Conservation (phyloP, 2,113 vertebrate genomes). For the Syngnathus scovelli region DNA sequence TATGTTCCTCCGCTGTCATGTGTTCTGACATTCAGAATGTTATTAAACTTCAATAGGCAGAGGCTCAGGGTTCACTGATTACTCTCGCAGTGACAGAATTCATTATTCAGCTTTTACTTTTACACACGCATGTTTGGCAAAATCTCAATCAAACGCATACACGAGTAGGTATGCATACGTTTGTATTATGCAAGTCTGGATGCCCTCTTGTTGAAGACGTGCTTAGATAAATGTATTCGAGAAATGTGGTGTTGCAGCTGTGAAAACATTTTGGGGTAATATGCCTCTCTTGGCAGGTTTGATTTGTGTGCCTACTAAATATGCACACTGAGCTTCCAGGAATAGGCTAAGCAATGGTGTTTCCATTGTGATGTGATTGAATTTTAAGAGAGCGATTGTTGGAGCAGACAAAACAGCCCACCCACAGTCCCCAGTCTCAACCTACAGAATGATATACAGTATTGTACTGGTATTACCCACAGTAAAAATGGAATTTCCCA, state of each 20-base stretch:
- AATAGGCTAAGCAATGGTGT: constrained; percentile 17
- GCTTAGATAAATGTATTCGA: constrained; percentile 13
- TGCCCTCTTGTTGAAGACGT: background rate
- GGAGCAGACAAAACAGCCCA: background rate
- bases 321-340: constrained; percentile 17
- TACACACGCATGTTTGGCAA: constrained; percentile 38
- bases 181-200: background rate
- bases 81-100: constrained; percentile 55
- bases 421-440: constrained; percentile 9
- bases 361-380: constrained; percentile 21
- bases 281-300: constrained; percentile 23
- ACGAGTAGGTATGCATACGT: constrained; percentile 10
- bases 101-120: constrained; percentile 60
- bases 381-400: constrained; percentile 39
- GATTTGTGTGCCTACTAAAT: constrained; percentile 43
- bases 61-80: constrained; percentile 69
- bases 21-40: constrained; percentile 69
- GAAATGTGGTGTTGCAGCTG: constrained; percentile 21
- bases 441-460: constrained; percentile 26
- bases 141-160: constrained; percentile 32
- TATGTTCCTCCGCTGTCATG: constrained; percentile 67
- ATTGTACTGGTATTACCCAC: constrained; percentile 3
- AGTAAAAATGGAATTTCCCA: constrained; percentile 1
- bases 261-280: constrained; percentile 21
- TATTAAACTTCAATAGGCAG: constrained; percentile 68